These are phyloP conservation scores for Rosalia funebris DNA, from an alignment of 2,888 invertebrate genomes.

Conservation along the genomic window DNA sequence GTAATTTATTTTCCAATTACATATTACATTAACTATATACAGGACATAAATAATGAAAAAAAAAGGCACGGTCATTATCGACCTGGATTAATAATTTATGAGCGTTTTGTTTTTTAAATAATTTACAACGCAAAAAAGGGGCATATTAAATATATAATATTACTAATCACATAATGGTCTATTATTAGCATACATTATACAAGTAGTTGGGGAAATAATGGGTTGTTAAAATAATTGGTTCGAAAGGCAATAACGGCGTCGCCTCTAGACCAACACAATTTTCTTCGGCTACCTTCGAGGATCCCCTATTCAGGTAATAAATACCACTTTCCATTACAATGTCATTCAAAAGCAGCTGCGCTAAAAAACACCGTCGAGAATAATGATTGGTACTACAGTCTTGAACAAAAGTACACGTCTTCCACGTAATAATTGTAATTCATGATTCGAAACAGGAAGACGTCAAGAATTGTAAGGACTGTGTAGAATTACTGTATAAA, in stretches of 20 bases:
- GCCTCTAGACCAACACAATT: conserved; percentile 6
- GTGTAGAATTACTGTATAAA: too few relatives aligned
- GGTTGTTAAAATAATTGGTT: conserved; percentile 35
- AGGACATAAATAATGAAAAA: conserved; percentile 27
- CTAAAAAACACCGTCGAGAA: not conserved
- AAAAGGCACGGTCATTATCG: conserved; percentile 28
- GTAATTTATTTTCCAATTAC: conserved; percentile 38
- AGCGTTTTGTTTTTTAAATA: conserved; percentile 24
- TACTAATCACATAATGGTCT: conserved; percentile 35
- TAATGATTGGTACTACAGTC: not conserved
- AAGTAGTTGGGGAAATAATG: conserved; percentile 34
- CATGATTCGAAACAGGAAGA: too few relatives aligned
- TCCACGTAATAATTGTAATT: not conserved
- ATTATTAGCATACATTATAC: conserved; percentile 39
- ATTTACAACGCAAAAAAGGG: conserved; percentile 22
- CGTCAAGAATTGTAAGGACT: too few relatives aligned
- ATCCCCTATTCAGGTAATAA: conserved; percentile 22
- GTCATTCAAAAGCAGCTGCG: not conserved
- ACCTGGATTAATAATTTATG: conserved; percentile 28
- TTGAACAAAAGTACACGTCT: not conserved
- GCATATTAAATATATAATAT: conserved; percentile 31
- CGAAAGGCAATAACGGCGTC: conserved; percentile 2
- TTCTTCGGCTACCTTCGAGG: conserved; percentile 14
- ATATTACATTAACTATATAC: conserved; percentile 26
- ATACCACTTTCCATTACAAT: conserved; percentile 14